A percentile compares a stretch with the other conserved stretches of the same genome.
Conservation (phyloP, 2,113 vertebrate species). For the Corydoras maculifer region DNA sequence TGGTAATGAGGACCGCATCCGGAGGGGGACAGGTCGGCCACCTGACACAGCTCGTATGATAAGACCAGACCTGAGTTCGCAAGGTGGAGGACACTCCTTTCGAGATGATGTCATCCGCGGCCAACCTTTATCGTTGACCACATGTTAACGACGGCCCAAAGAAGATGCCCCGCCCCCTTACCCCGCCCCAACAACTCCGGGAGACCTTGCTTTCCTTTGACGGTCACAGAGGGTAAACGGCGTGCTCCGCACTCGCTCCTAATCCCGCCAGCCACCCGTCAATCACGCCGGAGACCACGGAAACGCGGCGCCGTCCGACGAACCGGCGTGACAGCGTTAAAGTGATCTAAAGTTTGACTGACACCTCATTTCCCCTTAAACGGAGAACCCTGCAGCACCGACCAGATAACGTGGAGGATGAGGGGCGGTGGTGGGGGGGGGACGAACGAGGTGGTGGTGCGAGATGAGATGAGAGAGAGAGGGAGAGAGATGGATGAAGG, state of each 20-base stretch:
- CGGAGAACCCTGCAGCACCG: slow-evolving; percentile 54
- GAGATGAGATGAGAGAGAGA: slow-evolving; percentile 23
- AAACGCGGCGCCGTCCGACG: slow-evolving; percentile 3
- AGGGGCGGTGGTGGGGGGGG: neutral
- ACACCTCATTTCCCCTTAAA: slow-evolving; percentile 61
- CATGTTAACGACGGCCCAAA: no score
- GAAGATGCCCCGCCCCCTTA: no score
- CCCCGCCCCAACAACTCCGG: no score
- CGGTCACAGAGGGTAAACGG: neutral
- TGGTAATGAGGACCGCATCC: slow-evolving; percentile 27
- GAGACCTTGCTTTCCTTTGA: no score
- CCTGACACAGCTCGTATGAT: no score
- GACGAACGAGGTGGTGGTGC: slow-evolving; percentile 31
- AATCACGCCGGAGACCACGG: slow-evolving; percentile 9
- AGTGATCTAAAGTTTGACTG: slow-evolving; percentile 62
- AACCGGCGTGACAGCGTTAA: slow-evolving; percentile 35
- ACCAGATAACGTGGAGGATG: slow-evolving; percentile 47
- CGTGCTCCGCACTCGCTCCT: neutral
- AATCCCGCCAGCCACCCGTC: slow-evolving; percentile 12
- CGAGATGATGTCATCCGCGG: no score
- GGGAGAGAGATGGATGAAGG: slow-evolving; percentile 31
- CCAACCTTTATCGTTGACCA: no score
- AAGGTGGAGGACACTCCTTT: no score
- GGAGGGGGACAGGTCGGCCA: neutral
- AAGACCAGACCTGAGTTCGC: no score